Percentiles rank a stretch among this genome's conserved stretches.
phyloP scores from a whole-genome alignment of 2,888 invertebrate species.

The Metellina segmentata region DNA sequence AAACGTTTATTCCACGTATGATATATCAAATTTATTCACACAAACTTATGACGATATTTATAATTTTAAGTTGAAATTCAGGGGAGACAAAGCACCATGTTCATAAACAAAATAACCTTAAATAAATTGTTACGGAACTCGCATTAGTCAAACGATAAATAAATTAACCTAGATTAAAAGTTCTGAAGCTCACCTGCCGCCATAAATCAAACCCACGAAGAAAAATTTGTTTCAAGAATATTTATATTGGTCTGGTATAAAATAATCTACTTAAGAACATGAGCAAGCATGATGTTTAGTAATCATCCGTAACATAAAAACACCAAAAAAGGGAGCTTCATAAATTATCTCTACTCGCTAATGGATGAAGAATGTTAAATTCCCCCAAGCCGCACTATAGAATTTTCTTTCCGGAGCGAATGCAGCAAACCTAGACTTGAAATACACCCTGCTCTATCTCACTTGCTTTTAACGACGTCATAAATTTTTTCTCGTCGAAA shows the following conservation, averaged over 20 bases:
- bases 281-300: not conserved
- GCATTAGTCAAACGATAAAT: slow-evolving; percentile 1
- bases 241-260: not conserved
- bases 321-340: not conserved
- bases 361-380: slow-evolving; percentile 19
- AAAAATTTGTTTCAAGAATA: not conserved
- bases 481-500: slow-evolving; percentile 70
- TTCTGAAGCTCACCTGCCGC: not conserved
- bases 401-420: slow-evolving; percentile 26
- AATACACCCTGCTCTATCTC: slow-evolving; percentile 58
- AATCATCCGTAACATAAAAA: not conserved
- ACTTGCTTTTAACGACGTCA: slow-evolving; percentile 64
- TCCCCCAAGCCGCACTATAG: not conserved
- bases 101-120: not conserved
- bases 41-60: not conserved
- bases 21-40: no score
- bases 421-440: slow-evolving; percentile 64
- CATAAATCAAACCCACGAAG: not conserved
- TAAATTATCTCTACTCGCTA: not conserved
- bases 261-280: not conserved
- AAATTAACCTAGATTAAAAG: slow-evolving; percentile 1
- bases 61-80: not conserved
- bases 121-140: not conserved
- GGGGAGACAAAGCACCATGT: not conserved
- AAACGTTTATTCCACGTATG: no score